Conservation (phyloP, 1,140 invertebrate species). For the Cotesia glomerata region DNA sequence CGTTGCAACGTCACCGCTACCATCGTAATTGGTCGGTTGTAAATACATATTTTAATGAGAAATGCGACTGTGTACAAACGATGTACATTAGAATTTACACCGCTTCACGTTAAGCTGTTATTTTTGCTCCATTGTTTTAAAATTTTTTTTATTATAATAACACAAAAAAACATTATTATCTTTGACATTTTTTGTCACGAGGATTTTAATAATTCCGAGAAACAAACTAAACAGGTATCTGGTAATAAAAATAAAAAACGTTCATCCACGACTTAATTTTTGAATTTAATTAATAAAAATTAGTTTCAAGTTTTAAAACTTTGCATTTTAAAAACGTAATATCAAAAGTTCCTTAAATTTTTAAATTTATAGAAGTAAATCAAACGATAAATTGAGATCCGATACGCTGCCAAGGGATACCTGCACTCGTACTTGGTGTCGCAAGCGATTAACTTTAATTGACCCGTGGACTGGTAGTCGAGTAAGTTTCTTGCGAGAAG, state of each 20-base stretch:
- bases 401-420: not conserved
- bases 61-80: not conserved
- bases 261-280: no score
- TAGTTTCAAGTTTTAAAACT: no score
- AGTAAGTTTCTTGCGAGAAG: constrained; percentile 24
- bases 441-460: constrained; percentile 33
- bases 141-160: no score
- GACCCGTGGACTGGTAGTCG: constrained; percentile 16
- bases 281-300: no score
- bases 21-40: not conserved
- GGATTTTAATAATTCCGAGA: not conserved
- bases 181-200: not conserved
- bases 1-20: constrained; percentile 5
- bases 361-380: not conserved
- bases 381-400: constrained; percentile 5
- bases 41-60: constrained; percentile 19
- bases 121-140: no score
- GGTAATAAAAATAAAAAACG: no score
- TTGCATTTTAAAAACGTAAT: not conserved
- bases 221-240: not conserved
- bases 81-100: constrained; percentile 5
- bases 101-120: not conserved
- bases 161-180: not conserved
- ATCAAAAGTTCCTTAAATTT: not conserved
- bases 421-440: constrained; percentile 23